phyloP scores from a whole-genome alignment of 2,888 invertebrate genomes.

The Phrixothrix hirtus region DNA sequence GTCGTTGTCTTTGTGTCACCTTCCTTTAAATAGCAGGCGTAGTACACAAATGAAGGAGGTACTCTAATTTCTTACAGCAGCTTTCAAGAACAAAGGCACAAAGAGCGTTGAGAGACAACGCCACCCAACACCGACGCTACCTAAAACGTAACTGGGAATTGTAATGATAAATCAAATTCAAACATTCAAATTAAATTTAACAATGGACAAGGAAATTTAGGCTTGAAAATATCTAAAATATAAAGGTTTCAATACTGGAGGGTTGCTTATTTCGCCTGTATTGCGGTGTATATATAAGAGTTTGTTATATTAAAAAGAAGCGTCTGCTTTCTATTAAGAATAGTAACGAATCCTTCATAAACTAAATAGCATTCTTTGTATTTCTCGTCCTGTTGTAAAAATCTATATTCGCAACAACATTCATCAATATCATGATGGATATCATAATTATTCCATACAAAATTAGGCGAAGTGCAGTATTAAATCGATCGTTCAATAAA shows the following conservation, averaged over 20 bases:
- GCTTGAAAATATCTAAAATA: too few relatives aligned
- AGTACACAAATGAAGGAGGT: conserved; percentile 15
- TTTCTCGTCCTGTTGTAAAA: too few relatives aligned
- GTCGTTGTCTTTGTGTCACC: conserved; percentile 19
- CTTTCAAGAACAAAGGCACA: conserved; percentile 25
- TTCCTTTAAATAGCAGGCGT: conserved; percentile 16
- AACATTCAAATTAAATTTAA: conserved; percentile 22
- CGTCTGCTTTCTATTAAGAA: too few relatives aligned
- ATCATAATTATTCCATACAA: conserved; percentile 17
- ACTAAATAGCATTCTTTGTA: too few relatives aligned
- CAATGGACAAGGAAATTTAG: too few relatives aligned
- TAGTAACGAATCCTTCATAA: too few relatives aligned
- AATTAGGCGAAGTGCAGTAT: conserved; percentile 19
- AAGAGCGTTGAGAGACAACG: conserved; percentile 18
- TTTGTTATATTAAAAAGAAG: too few relatives aligned
- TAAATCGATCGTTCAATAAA: conserved; percentile 31
- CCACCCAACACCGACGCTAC: conserved; percentile 18
- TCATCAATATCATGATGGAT: not conserved
- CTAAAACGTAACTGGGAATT: conserved; percentile 14
- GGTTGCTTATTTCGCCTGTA: too few relatives aligned
- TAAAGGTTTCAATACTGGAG: too few relatives aligned
- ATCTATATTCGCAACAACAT: too few relatives aligned
- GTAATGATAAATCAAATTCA: conserved; percentile 26
- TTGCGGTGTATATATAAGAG: too few relatives aligned
- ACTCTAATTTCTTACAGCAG: conserved; percentile 30